Conservation (phyloP, 2,113 vertebrate species). For the Arenaria interpres region DNA sequence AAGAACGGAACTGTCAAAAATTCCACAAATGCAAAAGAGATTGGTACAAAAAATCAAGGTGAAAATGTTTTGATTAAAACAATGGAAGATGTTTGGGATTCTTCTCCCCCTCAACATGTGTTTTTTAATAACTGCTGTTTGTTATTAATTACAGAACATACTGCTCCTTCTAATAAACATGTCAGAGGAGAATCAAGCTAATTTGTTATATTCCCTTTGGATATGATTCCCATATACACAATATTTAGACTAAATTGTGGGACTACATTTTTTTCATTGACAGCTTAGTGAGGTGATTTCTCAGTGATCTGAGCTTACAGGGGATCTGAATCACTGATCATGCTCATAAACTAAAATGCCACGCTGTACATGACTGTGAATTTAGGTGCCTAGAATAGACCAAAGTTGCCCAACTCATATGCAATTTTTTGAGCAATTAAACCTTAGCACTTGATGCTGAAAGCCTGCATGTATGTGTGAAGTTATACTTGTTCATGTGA, state of each 20-base stretch:
- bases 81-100: background rate
- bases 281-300: background rate
- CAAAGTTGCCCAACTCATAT: background rate
- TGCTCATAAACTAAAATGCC: background rate
- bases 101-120: background rate
- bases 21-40: background rate
- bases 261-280: background rate
- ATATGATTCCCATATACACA: background rate
- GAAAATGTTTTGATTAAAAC: background rate
- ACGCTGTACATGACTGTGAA: background rate
- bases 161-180: constrained; percentile 28
- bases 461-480: background rate
- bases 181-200: constrained; percentile 12
- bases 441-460: background rate
- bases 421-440: constrained; percentile 19
- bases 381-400: background rate
- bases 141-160: constrained; percentile 51
- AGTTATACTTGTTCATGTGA: constrained; percentile 23
- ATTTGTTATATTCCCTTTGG: constrained; percentile 42
- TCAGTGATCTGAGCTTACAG: background rate
- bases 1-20: background rate
- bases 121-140: constrained; percentile 47
- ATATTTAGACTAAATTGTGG: background rate
- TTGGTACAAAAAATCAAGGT: background rate
- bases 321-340: background rate